Conservation (phyloP, 2,888 invertebrate genomes). For the Ichneumoninae sp. region DNA sequence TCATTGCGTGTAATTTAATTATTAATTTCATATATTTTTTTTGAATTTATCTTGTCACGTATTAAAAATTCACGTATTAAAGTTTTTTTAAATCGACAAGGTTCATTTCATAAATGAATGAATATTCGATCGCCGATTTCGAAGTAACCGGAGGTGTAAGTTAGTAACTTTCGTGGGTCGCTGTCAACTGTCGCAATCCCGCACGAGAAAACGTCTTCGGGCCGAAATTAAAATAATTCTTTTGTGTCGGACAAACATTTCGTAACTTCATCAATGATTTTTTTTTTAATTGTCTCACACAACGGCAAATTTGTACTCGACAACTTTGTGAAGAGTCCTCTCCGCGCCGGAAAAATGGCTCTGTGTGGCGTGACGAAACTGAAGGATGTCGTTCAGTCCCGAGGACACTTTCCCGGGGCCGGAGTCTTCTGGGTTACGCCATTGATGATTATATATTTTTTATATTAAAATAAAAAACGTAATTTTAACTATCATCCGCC, state of each 20-base stretch:
- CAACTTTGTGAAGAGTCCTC: background rate
- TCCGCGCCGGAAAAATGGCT: background rate
- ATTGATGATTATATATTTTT: background rate
- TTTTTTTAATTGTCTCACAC: background rate
- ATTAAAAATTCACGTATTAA: too few relatives aligned
- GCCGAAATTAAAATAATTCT: background rate
- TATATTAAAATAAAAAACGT: background rate
- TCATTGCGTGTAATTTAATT: too few relatives aligned
- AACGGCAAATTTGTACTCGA: background rate
- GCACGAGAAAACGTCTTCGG: too few relatives aligned
- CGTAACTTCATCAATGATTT: background rate
- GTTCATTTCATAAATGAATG: background rate
- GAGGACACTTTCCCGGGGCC: background rate
- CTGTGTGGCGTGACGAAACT: background rate
- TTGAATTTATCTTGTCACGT: too few relatives aligned
- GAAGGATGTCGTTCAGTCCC: conserved; percentile 1
- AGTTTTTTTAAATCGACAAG: too few relatives aligned
- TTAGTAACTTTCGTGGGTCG: too few relatives aligned
- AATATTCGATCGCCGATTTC: background rate
- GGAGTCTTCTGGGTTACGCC: background rate
- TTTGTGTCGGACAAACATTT: background rate
- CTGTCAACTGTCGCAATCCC: too few relatives aligned
- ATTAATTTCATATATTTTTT: too few relatives aligned
- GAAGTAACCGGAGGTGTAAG: too few relatives aligned
- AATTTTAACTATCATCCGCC: too few relatives aligned